These are phyloP conservation scores for Paracentrotus lividus DNA, from an alignment of 53 echinoderm and acorn worm genomes.

Conservation along the genomic window DNA sequence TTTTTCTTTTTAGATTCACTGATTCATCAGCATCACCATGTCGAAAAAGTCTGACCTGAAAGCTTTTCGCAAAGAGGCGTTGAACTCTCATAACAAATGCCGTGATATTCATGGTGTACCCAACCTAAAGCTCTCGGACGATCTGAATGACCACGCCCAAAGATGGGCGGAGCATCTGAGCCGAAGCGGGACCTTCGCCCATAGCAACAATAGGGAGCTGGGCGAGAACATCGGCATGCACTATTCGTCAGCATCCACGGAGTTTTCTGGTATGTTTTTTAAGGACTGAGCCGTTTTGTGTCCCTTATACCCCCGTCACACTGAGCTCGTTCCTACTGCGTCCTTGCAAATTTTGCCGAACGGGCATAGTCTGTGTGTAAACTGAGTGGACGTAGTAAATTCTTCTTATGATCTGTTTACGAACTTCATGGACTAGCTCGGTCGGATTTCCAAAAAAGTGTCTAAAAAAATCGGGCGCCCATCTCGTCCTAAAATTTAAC, in stretches of 20 bases:
- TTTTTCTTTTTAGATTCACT: not conserved
- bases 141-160: conserved; percentile 83
- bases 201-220: conserved; percentile 79
- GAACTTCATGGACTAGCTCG: too few relatives aligned
- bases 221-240: conserved; percentile 94
- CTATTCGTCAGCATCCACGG: conserved; percentile 78
- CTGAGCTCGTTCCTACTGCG: too few relatives aligned
- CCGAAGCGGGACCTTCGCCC: conserved; percentile 73
- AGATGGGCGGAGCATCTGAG: conserved; percentile 93
- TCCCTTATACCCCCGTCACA: too few relatives aligned
- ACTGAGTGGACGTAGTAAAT: too few relatives aligned
- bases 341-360: too few relatives aligned
- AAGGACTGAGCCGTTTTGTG: too few relatives aligned
- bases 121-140: conserved; percentile 77
- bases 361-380: too few relatives aligned
- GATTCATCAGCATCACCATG: conserved; percentile 66
- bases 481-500: too few relatives aligned
- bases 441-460: too few relatives aligned
- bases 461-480: too few relatives aligned
- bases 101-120: conserved; percentile 83
- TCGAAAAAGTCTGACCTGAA: conserved; percentile 73
- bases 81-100: conserved; percentile 85
- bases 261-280: conserved; percentile 81
- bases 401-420: too few relatives aligned
- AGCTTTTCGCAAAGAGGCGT: conserved; percentile 87